Conservation (phyloP, 2,797 vertebrate species). For the Menidia menidia region DNA sequence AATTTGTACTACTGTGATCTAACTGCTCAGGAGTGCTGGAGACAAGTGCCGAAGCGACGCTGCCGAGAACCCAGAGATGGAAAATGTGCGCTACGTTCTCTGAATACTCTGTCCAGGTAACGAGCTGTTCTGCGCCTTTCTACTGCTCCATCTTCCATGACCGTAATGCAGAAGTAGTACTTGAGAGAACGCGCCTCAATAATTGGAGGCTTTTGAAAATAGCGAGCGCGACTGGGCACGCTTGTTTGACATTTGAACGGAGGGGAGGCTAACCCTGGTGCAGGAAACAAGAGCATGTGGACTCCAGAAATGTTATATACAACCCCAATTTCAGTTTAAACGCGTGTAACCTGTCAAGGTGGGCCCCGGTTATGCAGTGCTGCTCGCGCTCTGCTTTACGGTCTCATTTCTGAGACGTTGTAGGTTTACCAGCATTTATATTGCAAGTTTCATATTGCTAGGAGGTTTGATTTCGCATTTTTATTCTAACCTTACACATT, state of each 20-base stretch:
- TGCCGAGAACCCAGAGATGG: slow-evolving; percentile 37
- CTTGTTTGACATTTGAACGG: slow-evolving; percentile 64
- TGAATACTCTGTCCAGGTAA: slow-evolving; percentile 74
- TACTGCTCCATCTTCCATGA: not conserved
- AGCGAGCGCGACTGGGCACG: slow-evolving; percentile 46
- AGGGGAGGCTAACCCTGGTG: slow-evolving; percentile 24
- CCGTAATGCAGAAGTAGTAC: slow-evolving; percentile 12
- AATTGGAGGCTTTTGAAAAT: slow-evolving; percentile 33
- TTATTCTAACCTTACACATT: too few relatives aligned
- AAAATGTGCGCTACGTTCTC: slow-evolving; percentile 59
- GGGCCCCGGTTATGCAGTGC: slow-evolving; percentile 12
- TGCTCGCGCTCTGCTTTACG: not conserved
- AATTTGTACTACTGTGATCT: slow-evolving; percentile 70
- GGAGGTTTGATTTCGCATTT: too few relatives aligned
- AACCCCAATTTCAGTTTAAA: not conserved
- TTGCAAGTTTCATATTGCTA: too few relatives aligned
- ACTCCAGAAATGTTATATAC: not conserved
- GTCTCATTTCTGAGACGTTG: not conserved
- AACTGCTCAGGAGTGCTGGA: slow-evolving; percentile 47
- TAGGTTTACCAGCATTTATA: not conserved
- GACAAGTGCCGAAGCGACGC: slow-evolving; percentile 21
- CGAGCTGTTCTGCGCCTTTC: not conserved
- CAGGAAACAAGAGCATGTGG: slow-evolving; percentile 3
- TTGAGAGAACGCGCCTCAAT: slow-evolving; percentile 18
- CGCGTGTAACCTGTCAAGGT: slow-evolving; percentile 9